Evolutionary conservation across 2,888 invertebrate species (phyloP).

Genomic region (Atherix ibis): DNA sequence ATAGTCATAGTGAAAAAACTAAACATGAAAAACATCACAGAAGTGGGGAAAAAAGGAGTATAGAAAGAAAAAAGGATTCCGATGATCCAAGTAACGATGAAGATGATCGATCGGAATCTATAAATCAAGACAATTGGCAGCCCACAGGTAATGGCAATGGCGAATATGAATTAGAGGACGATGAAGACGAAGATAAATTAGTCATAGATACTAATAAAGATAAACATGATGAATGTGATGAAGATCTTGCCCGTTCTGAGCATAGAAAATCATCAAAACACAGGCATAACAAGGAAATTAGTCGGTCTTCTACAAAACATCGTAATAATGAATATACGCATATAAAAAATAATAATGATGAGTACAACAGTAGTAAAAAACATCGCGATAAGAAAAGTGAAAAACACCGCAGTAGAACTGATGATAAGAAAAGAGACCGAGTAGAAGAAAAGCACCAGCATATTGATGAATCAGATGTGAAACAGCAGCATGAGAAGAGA

Average conservation of each 20-base stretch:
- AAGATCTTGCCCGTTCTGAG: too few species aligned
- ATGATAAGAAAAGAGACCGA: not conserved
- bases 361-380: too few species aligned
- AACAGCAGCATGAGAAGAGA: too few species aligned
- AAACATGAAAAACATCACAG: constrained; percentile 2
- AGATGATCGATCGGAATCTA: too few species aligned
- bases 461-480: constrained; percentile 1
- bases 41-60: not conserved
- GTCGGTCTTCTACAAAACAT: too few species aligned
- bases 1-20: not conserved
- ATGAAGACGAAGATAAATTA: constrained; percentile 11
- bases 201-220: constrained; percentile 12
- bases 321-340: too few species aligned
- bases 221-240: constrained; percentile 5
- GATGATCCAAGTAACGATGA: not conserved
- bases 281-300: too few species aligned
- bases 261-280: too few species aligned
- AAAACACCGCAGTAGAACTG: not conserved
- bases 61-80: too few species aligned
- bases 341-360: too few species aligned
- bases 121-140: not conserved
- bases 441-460: constrained; percentile 1
- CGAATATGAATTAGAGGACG: constrained; percentile 8
- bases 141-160: constrained; percentile 2
- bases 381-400: too few species aligned